These are phyloP conservation scores for Grapholita molesta DNA, from an alignment of 1,140 invertebrate species.

Conservation along the genomic window DNA sequence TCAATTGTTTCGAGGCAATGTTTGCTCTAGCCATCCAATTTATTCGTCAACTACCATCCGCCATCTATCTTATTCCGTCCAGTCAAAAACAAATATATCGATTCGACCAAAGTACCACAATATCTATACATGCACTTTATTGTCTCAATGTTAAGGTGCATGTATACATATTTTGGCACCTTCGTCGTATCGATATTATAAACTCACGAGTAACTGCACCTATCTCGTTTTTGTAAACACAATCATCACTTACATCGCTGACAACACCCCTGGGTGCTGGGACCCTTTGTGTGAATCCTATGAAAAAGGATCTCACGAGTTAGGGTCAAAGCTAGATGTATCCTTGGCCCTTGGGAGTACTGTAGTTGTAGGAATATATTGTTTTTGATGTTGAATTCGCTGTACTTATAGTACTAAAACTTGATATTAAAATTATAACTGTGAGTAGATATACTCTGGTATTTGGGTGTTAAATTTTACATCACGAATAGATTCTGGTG, in stretches of 20 bases:
- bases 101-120: too few relatives aligned
- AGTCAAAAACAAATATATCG: too few relatives aligned
- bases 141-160: too few relatives aligned
- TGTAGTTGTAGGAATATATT: background rate
- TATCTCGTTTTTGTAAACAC: slow-evolving; percentile 11
- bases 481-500: too few relatives aligned
- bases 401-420: too few relatives aligned
- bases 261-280: background rate
- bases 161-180: too few relatives aligned
- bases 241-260: slow-evolving; percentile 13
- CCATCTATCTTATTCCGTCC: slow-evolving; percentile 12
- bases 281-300: background rate
- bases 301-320: slow-evolving; percentile 3
- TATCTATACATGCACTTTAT: too few relatives aligned
- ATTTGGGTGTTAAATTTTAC: too few relatives aligned
- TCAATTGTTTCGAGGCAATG: background rate
- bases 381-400: background rate
- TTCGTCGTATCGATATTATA: too few relatives aligned
- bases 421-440: too few relatives aligned
- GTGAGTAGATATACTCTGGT: too few relatives aligned
- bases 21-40: slow-evolving; percentile 5
- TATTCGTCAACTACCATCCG: background rate
- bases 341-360: background rate
- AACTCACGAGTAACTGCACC: too few relatives aligned
- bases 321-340: slow-evolving; percentile 5